Conservation (phyloP, 2,113 vertebrate genomes). For the Pleuronectes platessa region DNA sequence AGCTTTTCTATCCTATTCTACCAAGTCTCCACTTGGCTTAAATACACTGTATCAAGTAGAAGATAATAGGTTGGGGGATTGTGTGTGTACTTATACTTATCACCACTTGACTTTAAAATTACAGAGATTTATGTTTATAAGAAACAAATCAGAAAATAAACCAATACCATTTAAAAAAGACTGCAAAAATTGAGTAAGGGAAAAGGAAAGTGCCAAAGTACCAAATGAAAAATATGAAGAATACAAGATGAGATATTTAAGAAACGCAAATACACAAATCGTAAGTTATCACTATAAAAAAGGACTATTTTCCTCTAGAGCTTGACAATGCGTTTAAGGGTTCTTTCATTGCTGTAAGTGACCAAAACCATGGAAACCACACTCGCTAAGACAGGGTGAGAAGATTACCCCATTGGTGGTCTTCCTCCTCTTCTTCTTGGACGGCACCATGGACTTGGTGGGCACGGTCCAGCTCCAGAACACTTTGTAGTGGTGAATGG, state of each 20-base stretch:
- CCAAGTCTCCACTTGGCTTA: neutral
- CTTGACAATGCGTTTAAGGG: conserved; percentile 40
- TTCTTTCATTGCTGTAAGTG: conserved; percentile 61
- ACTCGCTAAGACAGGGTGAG: conserved; percentile 27
- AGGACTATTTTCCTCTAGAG: conserved; percentile 43
- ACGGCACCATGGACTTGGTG: conserved; percentile 86
- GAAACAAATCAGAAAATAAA: no score
- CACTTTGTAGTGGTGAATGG: conserved; percentile 94
- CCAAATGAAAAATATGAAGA: neutral
- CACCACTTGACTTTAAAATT: neutral
- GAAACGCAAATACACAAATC: conserved; percentile 7
- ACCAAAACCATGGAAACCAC: conserved; percentile 56
- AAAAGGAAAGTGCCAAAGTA: neutral
- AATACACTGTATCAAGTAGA: conserved; percentile 12
- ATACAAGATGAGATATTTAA: conserved; percentile 15
- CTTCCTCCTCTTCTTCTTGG: conserved; percentile 93
- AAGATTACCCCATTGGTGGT: conserved; percentile 87
- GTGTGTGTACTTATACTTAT: neutral
- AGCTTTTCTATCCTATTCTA: neutral
- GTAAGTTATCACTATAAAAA: conserved; percentile 51
- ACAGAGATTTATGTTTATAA: neutral
- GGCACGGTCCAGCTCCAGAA: conserved; percentile 92
- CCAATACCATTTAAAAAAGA: neutral
- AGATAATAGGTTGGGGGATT: neutral
- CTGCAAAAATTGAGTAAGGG: neutral